These are phyloP conservation scores for Macaria notata DNA, from an alignment of 2,888 invertebrate genomes.

Conservation along the genomic window DNA sequence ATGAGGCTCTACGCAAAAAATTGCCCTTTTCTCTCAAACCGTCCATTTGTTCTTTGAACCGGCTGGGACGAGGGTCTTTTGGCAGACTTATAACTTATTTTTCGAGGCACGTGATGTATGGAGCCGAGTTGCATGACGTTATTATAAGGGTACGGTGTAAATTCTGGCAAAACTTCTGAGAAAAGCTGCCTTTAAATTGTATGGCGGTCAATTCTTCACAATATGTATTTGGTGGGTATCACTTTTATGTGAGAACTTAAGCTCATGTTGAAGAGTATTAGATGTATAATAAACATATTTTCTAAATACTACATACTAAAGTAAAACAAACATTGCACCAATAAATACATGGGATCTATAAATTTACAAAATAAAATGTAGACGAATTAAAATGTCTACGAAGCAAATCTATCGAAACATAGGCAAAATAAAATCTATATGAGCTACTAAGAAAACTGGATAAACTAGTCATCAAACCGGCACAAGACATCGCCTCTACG, in stretches of 20 bases:
- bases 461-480: slow-evolving; percentile 31
- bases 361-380: too few relatives aligned
- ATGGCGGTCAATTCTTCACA: too few relatives aligned
- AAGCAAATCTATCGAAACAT: too few relatives aligned
- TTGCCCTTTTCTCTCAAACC: slow-evolving; percentile 53
- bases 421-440: too few relatives aligned
- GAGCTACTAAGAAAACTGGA: slow-evolving; percentile 18
- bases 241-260: too few relatives aligned
- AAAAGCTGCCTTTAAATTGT: neutral
- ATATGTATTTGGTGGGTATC: neutral
- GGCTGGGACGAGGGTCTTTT: slow-evolving; percentile 53
- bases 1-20: slow-evolving; percentile 59
- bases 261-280: too few relatives aligned
- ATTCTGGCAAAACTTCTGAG: slow-evolving; percentile 1
- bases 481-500: slow-evolving; percentile 17
- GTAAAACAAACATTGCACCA: too few relatives aligned
- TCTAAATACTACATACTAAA: too few relatives aligned
- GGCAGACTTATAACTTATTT: slow-evolving; percentile 60
- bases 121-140: slow-evolving; percentile 32
- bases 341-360: too few relatives aligned
- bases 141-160: slow-evolving; percentile 13
- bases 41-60: slow-evolving; percentile 57
- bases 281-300: too few relatives aligned
- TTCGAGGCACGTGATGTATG: slow-evolving; percentile 50
- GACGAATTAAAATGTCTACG: too few relatives aligned